Evolutionary conservation across 2,888 invertebrate genomes (phyloP).

Genomic region (Drosophila dives): DNA sequence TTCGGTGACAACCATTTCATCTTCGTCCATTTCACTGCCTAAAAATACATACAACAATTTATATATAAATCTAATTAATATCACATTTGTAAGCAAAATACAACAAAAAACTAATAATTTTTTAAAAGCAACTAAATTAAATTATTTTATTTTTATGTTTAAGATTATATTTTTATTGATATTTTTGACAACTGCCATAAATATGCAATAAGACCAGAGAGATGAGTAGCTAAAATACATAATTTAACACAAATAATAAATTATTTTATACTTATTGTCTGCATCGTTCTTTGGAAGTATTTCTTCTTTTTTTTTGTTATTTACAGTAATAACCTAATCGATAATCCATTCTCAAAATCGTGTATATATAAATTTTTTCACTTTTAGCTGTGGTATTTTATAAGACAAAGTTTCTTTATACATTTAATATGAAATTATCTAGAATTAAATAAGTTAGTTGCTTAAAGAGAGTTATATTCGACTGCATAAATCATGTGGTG

Average conservation of each 20-base stretch:
- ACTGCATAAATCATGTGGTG: too few relatives aligned
- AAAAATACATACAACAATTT: constrained; percentile 27
- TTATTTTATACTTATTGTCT: background rate
- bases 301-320: too few relatives aligned
- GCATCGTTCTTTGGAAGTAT: background rate
- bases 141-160: background rate
- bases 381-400: background rate
- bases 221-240: background rate
- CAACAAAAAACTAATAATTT: background rate
- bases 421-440: background rate
- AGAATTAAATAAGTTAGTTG: background rate
- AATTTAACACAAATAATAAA: background rate
- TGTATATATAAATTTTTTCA: too few relatives aligned
- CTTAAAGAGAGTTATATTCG: background rate
- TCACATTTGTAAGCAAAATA: background rate
- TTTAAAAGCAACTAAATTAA: background rate
- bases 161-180: background rate
- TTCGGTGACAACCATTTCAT: constrained; percentile 89
- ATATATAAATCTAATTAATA: background rate
- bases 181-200: background rate
- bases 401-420: background rate
- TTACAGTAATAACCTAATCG: too few relatives aligned
- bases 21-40: constrained; percentile 91
- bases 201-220: background rate
- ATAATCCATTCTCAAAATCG: too few relatives aligned